Conservation (phyloP, 2,888 invertebrate genomes). For the Metallyticus violacea region DNA sequence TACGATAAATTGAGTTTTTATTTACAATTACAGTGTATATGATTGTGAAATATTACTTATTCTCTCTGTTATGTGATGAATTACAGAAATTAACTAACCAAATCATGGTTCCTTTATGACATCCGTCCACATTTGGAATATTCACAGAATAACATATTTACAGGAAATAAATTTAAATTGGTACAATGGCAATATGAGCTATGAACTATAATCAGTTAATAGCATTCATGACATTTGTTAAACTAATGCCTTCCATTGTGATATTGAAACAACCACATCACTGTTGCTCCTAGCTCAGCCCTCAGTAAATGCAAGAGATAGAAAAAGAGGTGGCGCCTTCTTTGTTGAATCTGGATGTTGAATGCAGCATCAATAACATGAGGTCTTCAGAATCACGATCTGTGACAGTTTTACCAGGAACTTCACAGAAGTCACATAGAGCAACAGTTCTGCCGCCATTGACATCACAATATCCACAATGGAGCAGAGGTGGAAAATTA, state of each 20-base stretch:
- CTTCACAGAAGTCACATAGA: not conserved
- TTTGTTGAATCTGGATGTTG: not conserved
- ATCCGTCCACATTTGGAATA: not conserved
- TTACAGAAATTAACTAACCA: no score
- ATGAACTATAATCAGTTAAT: no score
- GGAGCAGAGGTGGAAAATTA: conserved; percentile 21
- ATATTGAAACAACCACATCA: not conserved
- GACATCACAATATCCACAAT: conserved; percentile 9
- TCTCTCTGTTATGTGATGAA: no score
- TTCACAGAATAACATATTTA: not conserved
- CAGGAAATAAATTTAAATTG: no score
- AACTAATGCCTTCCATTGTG: not conserved
- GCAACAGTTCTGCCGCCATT: conserved; percentile 6
- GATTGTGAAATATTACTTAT: no score
- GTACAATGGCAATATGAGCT: no score
- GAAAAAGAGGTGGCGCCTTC: not conserved
- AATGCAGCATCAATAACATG: not conserved
- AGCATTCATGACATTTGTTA: no score
- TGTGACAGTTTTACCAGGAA: conserved; percentile 11
- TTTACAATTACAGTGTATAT: no score
- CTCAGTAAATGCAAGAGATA: not conserved
- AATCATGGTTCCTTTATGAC: not conserved
- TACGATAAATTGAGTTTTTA: no score
- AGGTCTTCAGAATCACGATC: conserved; percentile 14
- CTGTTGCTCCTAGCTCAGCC: not conserved